Conservation (phyloP, 2,113 vertebrate species). For the Desmodus rotundus region DNA sequence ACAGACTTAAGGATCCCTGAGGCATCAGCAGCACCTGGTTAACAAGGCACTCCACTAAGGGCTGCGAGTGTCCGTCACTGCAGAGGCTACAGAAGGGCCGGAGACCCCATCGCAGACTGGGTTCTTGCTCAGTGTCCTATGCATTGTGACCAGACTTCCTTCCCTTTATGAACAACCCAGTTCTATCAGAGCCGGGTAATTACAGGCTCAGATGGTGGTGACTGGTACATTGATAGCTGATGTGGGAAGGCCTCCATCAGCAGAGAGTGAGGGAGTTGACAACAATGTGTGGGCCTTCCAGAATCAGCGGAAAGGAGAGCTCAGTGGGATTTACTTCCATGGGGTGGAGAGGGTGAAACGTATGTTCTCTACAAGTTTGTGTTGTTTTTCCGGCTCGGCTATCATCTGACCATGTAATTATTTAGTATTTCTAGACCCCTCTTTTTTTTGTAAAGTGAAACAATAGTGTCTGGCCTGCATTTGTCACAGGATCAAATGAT, state of each 20-base stretch:
- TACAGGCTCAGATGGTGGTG: not conserved
- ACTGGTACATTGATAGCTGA: not conserved
- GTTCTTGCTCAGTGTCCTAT: not conserved
- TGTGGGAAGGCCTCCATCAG: not conserved
- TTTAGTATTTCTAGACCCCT: not conserved
- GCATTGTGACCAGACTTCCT: slow-evolving; percentile 30
- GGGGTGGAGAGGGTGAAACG: not conserved
- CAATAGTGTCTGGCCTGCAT: not conserved
- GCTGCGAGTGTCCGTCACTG: not conserved
- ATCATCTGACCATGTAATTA: not conserved
- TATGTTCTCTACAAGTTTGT: not conserved
- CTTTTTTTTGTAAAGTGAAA: not conserved
- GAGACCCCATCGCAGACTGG: not conserved
- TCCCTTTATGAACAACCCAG: not conserved
- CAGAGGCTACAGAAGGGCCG: not conserved
- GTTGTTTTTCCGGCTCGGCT: not conserved
- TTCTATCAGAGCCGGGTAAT: not conserved
- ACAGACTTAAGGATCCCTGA: not conserved
- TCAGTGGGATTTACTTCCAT: not conserved
- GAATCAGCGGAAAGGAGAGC: not conserved
- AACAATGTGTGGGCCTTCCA: accelerated
- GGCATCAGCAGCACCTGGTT: not conserved
- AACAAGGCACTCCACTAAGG: not conserved
- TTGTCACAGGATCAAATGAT: not conserved
- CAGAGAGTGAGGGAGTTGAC: not conserved